Percentiles rank a stretch among this genome's conserved stretches.
Evolutionary conservation across 2,113 vertebrate species (phyloP).

Genomic region (Poeciliopsis retropinna): DNA sequence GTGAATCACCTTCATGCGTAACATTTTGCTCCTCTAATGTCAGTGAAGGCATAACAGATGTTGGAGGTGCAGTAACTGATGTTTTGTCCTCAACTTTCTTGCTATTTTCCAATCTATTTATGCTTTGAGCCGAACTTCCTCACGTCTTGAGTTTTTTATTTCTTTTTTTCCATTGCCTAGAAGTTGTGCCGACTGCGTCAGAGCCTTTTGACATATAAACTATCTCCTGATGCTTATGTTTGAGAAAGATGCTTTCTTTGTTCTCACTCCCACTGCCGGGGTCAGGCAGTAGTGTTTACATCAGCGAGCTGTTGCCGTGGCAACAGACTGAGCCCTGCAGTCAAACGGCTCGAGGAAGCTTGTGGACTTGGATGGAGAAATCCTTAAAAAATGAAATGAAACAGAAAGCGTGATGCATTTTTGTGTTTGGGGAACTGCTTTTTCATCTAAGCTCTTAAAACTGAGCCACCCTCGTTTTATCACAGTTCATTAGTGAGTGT

Average conservation of each 20-base stretch:
- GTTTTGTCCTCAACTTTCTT: slow-evolving; percentile 15
- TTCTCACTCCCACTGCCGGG: slow-evolving; percentile 54
- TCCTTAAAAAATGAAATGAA: slow-evolving; percentile 26
- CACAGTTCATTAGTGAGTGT: not conserved
- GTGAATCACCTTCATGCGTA: slow-evolving; percentile 2
- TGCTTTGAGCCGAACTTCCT: slow-evolving; percentile 1
- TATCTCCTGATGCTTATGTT: slow-evolving; percentile 57
- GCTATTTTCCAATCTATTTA: slow-evolving; percentile 31
- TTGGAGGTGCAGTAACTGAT: slow-evolving; percentile 5
- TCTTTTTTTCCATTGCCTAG: slow-evolving; percentile 39
- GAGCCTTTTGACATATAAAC: slow-evolving; percentile 57
- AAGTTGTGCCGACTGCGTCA: slow-evolving; percentile 63
- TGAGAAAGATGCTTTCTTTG: slow-evolving; percentile 59
- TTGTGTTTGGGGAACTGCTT: not conserved
- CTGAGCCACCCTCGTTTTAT: not conserved
- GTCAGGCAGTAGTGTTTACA: slow-evolving; percentile 64
- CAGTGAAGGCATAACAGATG: slow-evolving; percentile 17
- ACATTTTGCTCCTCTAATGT: slow-evolving; percentile 3
- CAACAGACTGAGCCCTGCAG: slow-evolving; percentile 53
- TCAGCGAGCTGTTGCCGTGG: slow-evolving; percentile 54
- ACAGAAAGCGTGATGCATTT: not conserved
- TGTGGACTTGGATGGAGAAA: slow-evolving; percentile 33
- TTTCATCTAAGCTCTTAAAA: not conserved
- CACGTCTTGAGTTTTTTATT: slow-evolving; percentile 11
- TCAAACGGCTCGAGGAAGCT: slow-evolving; percentile 17